Evolutionary conservation across 1,140 invertebrate species (phyloP), one percentile per base, ranked within the genome.

Genomic region (Trissolcus basalis): DNA sequence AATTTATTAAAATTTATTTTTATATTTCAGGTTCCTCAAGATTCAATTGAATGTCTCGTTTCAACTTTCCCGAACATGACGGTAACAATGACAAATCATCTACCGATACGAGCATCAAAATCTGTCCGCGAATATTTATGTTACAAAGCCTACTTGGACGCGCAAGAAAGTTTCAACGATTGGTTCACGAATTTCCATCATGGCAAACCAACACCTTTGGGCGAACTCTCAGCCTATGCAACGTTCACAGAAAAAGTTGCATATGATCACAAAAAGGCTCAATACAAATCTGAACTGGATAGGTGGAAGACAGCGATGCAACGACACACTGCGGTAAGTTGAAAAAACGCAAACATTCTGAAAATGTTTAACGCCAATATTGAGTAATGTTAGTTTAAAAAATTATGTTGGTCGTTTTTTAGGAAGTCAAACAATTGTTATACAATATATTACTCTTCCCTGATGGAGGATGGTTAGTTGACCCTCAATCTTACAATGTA

Each of bases 401-500:
- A 39, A 39, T n/a, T 3, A 39, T 39, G 9, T 39, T 11, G n/a
- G 9, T 39, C 9, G 2, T 39, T 10, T 48, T 69, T 63, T 73
- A 92, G 93, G 91, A 89, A 67, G 93, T 95, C 0, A 93, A 93
- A 77, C 92, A 93, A 48, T 89, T 94, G 27, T 88, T 98, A 0
- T 96, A 95, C 86, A 97, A 97, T 87, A 93, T 98, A 6, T 83
- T 98, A 16, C 82, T 96, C 1, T 98, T 98, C 82, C 94, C 96
- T 39, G 93, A 96, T 76, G 94, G 94, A 43, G 96, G 96, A 27
- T 98, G 96, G 96, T 89, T 98, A 58, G 91, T 93, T 15, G 96
- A 97, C 84, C 89, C 91, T 5, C 90, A 88, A 63, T 87, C 89
- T 55, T 85, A 85, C 56, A 81, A 85, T 1, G 83, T 82, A 9